These are phyloP conservation scores for Drosophila lini DNA, from an alignment of 1,140 invertebrate genomes.

Conservation along the genomic window DNA sequence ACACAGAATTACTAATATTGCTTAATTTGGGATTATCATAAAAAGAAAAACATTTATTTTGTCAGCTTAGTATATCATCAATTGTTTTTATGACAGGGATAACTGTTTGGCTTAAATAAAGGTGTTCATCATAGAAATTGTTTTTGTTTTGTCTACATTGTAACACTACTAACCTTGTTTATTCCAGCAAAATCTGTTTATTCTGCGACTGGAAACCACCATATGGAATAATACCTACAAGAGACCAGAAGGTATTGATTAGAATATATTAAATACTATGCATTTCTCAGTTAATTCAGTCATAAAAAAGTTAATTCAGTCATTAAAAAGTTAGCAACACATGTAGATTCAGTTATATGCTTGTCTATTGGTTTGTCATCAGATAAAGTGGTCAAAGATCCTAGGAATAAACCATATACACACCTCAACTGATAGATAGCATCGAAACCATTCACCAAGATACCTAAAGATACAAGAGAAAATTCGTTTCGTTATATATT, in stretches of 20 bases:
- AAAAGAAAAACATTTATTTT: not conserved
- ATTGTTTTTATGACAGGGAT: slow-evolving; percentile 78
- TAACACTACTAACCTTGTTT: not conserved
- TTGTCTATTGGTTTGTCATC: slow-evolving; percentile 71
- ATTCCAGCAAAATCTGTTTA: too few relatives aligned
- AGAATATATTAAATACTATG: not conserved
- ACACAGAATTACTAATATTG: not conserved
- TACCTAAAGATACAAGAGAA: not conserved
- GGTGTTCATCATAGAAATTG: slow-evolving; percentile 57
- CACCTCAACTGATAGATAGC: not conserved
- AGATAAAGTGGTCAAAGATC: not conserved
- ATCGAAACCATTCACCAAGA: too few relatives aligned
- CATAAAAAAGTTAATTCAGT: slow-evolving; percentile 27
- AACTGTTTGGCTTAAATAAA: slow-evolving; percentile 71
- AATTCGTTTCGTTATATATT: not conserved
- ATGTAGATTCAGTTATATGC: slow-evolving; percentile 72
- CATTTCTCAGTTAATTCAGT: not conserved
- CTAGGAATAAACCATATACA: not conserved
- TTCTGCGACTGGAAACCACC: too few relatives aligned
- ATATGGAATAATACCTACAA: not conserved
- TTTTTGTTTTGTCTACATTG: not conserved
- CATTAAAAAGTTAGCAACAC: slow-evolving; percentile 49
- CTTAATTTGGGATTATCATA: not conserved
- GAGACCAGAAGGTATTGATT: not conserved
- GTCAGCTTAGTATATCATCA: slow-evolving; percentile 69